phyloP scores from a whole-genome alignment of 2,797 vertebrate species.

The Myoxocephalus aenaeus region DNA sequence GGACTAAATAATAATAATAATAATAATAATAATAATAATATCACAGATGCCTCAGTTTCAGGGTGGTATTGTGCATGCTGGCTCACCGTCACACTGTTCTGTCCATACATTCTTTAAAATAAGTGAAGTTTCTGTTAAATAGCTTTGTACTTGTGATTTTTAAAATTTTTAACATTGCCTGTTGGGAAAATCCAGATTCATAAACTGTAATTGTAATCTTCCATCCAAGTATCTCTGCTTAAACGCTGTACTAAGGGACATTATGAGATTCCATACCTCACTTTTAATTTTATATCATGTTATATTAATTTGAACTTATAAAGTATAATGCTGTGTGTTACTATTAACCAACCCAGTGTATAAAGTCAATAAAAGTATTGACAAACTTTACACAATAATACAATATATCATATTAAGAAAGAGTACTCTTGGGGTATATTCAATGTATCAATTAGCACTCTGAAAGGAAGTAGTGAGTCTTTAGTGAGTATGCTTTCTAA shows the following conservation, averaged over 20 bases:
- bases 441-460: background rate
- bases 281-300: background rate
- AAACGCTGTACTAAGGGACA: background rate
- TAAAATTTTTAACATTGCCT: background rate
- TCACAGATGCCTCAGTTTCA: background rate
- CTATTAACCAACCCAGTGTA: background rate
- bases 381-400: background rate
- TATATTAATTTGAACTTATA: background rate
- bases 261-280: background rate
- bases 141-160: background rate
- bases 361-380: background rate
- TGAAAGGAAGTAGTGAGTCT: background rate
- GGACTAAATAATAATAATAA: background rate
- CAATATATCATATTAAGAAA: background rate
- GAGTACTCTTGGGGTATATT: too few relatives aligned
- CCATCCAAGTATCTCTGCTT: background rate
- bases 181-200: background rate
- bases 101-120: background rate
- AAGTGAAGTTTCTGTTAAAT: background rate
- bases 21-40: background rate
- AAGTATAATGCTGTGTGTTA: background rate
- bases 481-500: background rate
- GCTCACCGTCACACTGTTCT: background rate
- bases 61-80: background rate
- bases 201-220: background rate